phyloP scores from a whole-genome alignment of 2,797 vertebrate species.

The Chrysocyon brachyurus region DNA sequence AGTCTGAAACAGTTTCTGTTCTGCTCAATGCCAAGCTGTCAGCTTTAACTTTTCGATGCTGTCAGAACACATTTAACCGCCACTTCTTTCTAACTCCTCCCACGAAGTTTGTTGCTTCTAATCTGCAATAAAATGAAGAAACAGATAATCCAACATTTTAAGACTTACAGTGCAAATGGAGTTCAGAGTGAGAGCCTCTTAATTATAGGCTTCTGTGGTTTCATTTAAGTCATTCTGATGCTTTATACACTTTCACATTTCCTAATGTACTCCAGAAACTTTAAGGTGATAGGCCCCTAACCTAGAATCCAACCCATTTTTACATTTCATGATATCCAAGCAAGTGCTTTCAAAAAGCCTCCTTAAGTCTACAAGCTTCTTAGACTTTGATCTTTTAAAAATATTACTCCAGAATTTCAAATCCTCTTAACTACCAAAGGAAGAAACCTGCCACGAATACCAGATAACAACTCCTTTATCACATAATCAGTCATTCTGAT shows the following conservation, averaged over 20 bases:
- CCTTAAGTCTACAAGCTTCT: background rate
- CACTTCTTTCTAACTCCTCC: background rate
- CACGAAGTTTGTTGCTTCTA: background rate
- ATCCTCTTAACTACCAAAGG: background rate
- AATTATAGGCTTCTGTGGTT: background rate
- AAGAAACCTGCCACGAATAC: background rate
- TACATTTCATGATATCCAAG: background rate
- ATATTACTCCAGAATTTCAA: background rate
- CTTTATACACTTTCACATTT: background rate
- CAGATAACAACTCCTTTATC: background rate
- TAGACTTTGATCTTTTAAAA: background rate
- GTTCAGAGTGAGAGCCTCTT: background rate
- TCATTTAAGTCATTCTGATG: background rate
- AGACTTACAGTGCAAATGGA: background rate
- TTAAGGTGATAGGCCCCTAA: background rate
- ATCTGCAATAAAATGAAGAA: background rate
- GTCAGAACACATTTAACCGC: background rate
- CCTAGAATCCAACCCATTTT: background rate
- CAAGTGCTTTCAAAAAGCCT: background rate
- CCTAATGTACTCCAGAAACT: background rate
- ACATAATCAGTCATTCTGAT: background rate
- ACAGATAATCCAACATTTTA: background rate
- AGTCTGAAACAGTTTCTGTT: background rate
- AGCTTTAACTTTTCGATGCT: background rate
- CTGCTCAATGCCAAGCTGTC: background rate